Conservation (phyloP, 2,797 vertebrate species). For the Crocodylus rhombifer region DNA sequence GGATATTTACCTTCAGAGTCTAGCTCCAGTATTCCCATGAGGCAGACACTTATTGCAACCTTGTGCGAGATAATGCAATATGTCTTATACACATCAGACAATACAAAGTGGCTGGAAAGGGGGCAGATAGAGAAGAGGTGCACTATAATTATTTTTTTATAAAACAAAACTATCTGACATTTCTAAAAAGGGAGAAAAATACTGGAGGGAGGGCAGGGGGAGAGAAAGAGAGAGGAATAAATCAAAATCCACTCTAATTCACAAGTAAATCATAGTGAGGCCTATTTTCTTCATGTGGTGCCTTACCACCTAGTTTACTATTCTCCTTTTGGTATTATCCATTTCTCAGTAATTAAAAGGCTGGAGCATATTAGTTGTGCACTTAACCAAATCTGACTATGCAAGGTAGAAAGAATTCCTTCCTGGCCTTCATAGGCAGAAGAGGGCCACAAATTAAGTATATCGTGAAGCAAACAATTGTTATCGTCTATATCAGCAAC, state of each 20-base stretch:
- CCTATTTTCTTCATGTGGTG: not conserved
- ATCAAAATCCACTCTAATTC: not conserved
- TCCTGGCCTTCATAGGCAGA: not conserved
- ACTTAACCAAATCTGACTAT: not conserved
- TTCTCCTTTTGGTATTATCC: not conserved
- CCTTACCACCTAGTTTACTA: not conserved
- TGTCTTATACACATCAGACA: not conserved
- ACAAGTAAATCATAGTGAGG: not conserved
- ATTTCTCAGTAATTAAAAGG: not conserved
- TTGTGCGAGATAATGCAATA: not conserved
- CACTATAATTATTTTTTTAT: conserved; percentile 12
- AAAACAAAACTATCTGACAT: not conserved
- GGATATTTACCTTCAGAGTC: not conserved
- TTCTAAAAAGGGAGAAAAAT: not conserved
- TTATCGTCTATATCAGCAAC: not conserved
- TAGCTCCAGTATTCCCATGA: not conserved
- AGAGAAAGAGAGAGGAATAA: not conserved
- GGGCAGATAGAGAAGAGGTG: not conserved
- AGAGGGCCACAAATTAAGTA: not conserved
- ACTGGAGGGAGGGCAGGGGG: not conserved
- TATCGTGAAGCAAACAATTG: not conserved
- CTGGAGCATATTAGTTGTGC: conserved; percentile 13
- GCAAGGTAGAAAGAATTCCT: not conserved
- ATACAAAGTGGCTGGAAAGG: not conserved
- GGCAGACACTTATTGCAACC: not conserved